These are phyloP conservation scores for Taurulus bubalis DNA, from an alignment of 2,113 vertebrate species.

Conservation along the genomic window DNA sequence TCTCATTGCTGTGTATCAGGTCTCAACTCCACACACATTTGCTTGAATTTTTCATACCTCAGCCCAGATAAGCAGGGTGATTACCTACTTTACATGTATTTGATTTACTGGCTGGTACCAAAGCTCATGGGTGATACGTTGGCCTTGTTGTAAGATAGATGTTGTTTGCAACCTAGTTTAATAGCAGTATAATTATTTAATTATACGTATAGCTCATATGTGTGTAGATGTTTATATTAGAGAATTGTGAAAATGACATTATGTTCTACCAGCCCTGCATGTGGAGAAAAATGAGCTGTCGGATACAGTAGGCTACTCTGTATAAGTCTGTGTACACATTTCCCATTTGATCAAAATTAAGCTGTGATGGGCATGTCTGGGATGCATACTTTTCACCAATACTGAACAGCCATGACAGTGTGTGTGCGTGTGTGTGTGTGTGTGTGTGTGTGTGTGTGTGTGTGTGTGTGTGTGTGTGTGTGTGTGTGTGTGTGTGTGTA, in stretches of 20 bases:
- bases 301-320: constrained; percentile 26
- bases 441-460: neutral
- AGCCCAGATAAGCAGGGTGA: constrained; percentile 35
- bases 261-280: constrained; percentile 42
- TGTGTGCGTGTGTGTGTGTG: neutral
- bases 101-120: constrained; percentile 17
- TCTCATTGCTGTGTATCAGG: constrained; percentile 8
- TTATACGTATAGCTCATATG: neutral
- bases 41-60: constrained; percentile 39
- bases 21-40: constrained; percentile 19
- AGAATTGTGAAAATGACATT: constrained; percentile 67
- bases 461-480: neutral
- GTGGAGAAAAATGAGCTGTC: constrained; percentile 63
- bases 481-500: neutral
- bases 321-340: constrained; percentile 35
- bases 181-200: neutral
- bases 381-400: constrained; percentile 37
- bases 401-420: constrained; percentile 13
- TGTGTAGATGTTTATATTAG: constrained; percentile 31
- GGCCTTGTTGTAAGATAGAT: constrained; percentile 7
- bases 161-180: constrained; percentile 6
- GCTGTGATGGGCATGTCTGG: constrained; percentile 40
- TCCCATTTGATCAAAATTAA: constrained; percentile 62
- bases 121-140: constrained; percentile 24
- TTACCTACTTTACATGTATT: constrained; percentile 39